These are phyloP conservation scores for Marcusenius ussheri DNA, from an alignment of 2,113 vertebrate species.

Conservation along the genomic window DNA sequence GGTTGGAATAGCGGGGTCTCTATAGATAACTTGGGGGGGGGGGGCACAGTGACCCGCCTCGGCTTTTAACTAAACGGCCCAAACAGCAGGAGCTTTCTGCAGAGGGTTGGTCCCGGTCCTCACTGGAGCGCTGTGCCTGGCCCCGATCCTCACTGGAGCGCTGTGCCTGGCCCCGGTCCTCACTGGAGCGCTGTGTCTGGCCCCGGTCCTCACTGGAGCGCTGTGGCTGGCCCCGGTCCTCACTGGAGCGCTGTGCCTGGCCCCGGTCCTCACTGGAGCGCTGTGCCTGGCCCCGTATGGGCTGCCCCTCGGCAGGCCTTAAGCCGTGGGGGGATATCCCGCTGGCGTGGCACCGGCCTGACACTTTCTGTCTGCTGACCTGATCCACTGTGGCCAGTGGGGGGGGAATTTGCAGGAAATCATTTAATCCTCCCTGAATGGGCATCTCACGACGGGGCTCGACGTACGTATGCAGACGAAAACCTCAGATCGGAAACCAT, in stretches of 20 bases:
- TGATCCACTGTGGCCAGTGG: background rate
- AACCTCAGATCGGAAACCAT: background rate
- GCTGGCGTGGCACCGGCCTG: background rate
- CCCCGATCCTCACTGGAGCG: background rate
- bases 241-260: no score
- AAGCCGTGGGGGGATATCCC: background rate
- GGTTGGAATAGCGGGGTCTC: background rate
- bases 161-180: background rate
- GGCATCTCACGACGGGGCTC: background rate
- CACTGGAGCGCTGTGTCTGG: background rate
- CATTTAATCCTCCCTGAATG: slow-evolving; percentile 7
- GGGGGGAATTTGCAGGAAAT: background rate
- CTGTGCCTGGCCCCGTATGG: background rate
- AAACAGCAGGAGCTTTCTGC: background rate
- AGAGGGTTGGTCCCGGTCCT: background rate
- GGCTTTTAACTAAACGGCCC: slow-evolving; percentile 3
- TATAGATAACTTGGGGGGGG: background rate
- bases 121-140: background rate
- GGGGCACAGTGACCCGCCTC: background rate
- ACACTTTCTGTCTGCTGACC: background rate
- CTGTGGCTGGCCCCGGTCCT: no score
- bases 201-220: background rate
- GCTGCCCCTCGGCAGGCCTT: background rate
- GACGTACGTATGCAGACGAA: background rate
- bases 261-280: background rate